These are phyloP conservation scores for fruit fly (Drosophila melanogaster) DNA, from an alignment of 1,140 invertebrate genomes.

Conservation along the genomic window Release_6_plus_ISO1_MT NT_037436.4:25341501-25342000, in stretches of 20 bases:
- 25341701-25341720: constrained; percentile 1
- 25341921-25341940: constrained; percentile 1
- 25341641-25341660: neutral
- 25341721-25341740: neutral
- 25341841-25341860: too few relatives aligned
- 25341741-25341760: neutral
- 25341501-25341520: too few relatives aligned
- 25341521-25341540: neutral
- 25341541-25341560: neutral
- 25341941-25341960: neutral
- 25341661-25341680: neutral
- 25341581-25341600: neutral
- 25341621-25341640: neutral
- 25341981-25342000: neutral
- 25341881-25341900: neutral
- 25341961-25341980: neutral
- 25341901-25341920: neutral
- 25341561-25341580: neutral
- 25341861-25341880: too few relatives aligned
- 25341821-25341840: neutral
- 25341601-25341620: neutral
- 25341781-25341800: constrained; percentile 1
- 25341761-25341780: neutral
- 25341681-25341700: neutral
- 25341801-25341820: constrained; percentile 1